phyloP scores from a whole-genome alignment of 1,140 invertebrate genomes.

The Metopolophium dirhodum region DNA sequence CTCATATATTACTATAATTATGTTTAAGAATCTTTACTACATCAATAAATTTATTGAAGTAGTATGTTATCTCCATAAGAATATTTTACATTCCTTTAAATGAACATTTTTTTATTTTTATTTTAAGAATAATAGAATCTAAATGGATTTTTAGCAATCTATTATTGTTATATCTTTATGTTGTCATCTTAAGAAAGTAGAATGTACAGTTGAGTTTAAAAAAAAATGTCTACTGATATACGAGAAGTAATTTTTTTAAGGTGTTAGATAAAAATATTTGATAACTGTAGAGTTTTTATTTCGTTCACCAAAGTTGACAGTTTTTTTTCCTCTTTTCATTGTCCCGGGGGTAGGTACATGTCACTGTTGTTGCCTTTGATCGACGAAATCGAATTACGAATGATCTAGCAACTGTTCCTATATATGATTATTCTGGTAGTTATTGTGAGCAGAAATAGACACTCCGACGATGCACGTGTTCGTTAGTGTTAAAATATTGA shows the following conservation, averaged over 20 bases:
- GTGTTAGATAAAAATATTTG: not conserved
- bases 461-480: not conserved
- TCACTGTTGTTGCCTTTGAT: not conserved
- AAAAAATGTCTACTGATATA: not conserved
- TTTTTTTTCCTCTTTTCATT: not conserved
- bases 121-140: not conserved
- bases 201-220: not conserved
- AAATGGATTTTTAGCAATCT: not conserved
- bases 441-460: not conserved
- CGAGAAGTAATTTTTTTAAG: not conserved
- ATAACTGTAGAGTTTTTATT: not conserved
- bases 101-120: not conserved
- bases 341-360: not conserved
- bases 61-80: not conserved
- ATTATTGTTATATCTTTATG: not conserved
- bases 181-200: not conserved
- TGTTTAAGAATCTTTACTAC: not conserved
- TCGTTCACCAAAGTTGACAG: not conserved
- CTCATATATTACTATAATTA: not conserved
- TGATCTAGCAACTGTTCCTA: constrained; percentile 20
- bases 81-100: not conserved
- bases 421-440: not conserved
- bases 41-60: not conserved
- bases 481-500: not conserved
- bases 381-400: constrained; percentile 30